Evolutionary conservation across 2,113 vertebrate species (phyloP).

Genomic region (Emydura subglobosa): DNA sequence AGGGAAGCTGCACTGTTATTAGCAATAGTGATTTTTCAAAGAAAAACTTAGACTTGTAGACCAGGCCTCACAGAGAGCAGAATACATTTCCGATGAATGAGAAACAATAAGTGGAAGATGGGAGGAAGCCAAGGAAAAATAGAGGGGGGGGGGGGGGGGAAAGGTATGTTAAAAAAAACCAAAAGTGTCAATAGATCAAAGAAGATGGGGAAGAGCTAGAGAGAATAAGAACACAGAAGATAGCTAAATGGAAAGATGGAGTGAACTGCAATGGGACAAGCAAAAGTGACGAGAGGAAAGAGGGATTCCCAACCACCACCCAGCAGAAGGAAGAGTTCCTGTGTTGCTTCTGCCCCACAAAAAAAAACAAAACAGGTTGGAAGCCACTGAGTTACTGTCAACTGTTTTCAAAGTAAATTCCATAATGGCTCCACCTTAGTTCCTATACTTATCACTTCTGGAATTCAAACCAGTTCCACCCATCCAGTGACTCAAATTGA

Average conservation of each 20-base stretch:
- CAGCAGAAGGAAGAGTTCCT: not conserved
- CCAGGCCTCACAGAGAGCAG: not conserved
- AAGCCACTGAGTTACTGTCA: not conserved
- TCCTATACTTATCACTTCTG: conserved; percentile 10
- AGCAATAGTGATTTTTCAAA: not conserved
- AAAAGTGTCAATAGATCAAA: not conserved
- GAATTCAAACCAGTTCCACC: conserved; percentile 69
- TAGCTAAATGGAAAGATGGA: not conserved
- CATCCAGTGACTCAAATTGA: conserved; percentile 48
- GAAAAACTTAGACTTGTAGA: not conserved
- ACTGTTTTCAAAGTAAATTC: conserved; percentile 38
- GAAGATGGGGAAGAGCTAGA: not conserved
- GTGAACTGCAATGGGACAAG: not conserved
- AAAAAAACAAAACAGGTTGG: not conserved
- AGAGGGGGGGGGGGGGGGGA: not conserved
- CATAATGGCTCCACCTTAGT: not conserved
- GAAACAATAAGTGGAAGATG: not conserved
- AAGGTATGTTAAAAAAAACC: not conserved
- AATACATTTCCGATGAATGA: not conserved
- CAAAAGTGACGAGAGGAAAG: not conserved
- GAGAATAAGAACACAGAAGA: not conserved
- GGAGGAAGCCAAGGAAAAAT: not conserved
- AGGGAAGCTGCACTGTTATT: not conserved
- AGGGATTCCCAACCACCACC: rapidly evolving
- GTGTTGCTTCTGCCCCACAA: not conserved